Conservation (phyloP, 1,140 invertebrate species). For the Heliconius eleuchia region DNA sequence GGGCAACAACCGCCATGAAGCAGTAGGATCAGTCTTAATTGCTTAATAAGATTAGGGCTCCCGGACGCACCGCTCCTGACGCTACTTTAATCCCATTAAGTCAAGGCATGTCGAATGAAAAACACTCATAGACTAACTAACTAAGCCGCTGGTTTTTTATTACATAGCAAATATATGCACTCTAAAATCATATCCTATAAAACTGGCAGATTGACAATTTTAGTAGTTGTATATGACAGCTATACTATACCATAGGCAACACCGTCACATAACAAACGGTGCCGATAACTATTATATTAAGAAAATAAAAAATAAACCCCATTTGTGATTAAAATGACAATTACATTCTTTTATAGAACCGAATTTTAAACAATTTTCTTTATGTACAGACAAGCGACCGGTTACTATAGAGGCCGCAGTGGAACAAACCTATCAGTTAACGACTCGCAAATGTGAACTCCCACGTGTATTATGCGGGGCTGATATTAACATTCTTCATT, state of each 20-base stretch:
- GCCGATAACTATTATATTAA: too few species aligned
- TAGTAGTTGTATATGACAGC: too few species aligned
- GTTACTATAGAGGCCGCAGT: background rate
- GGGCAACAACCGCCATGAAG: background rate
- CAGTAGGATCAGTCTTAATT: slow-evolving; percentile 9
- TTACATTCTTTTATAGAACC: background rate
- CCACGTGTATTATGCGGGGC: background rate
- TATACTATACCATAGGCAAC: too few species aligned
- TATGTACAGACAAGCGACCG: background rate
- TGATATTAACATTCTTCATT: background rate
- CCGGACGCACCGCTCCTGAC: slow-evolving; percentile 5
- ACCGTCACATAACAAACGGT: too few species aligned
- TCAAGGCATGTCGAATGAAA: background rate
- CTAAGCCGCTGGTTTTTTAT: too few species aligned
- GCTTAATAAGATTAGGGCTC: slow-evolving; percentile 15
- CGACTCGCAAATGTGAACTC: background rate
- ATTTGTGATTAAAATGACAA: too few species aligned
- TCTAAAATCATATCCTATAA: too few species aligned
- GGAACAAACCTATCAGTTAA: background rate
- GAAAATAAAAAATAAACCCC: too few species aligned
- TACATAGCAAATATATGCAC: too few species aligned
- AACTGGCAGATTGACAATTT: too few species aligned
- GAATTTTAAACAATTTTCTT: background rate
- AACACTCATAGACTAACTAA: too few species aligned
- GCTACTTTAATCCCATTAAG: slow-evolving; percentile 18